Base-by-base conservation (phyloP, 2,113 vertebrate species). In the Lota lota region DNA sequence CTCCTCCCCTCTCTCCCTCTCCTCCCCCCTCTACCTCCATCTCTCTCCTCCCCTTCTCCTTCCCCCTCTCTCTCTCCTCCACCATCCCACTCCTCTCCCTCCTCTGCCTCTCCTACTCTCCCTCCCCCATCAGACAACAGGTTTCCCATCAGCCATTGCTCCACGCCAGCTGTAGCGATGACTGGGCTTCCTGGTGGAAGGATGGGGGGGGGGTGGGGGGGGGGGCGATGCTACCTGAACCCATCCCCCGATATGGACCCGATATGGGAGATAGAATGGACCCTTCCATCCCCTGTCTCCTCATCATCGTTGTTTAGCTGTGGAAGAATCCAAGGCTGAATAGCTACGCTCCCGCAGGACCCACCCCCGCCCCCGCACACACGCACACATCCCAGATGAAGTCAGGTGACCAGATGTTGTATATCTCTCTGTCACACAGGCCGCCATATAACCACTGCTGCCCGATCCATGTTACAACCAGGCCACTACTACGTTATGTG, bases 371-470 rank as follows among this genome's bases (percentile, higher is more conserved):
- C 64, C 22, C n/a, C 22, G 20, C 19, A 7, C 22, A 47, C 40
- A 47, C 40, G 10, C 10, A 2, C 40, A 47, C 56, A 84, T 81
- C 86, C 81, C 86, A 79, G 81, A 69, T 77, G 79, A 85, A 87
- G 87, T 89, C 88, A 89, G 89, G 88, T 89, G 89, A 90, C 87
- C 84, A 89, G 87, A 88, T 87, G 87, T 89, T 88, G 84, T 88
- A 90, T 82, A 84, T 88, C 88, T 89, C 83, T 68, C 79, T 83
- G 86, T 86, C 83, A 87, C 80, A 79, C 80, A 75, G 67, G 80
- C 82, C 78, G 80, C 87, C 88, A 86, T 87, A 81, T 88, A 88
- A 74, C 28, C 58, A 12, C 81, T 53, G 75, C 80, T 75, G 28
- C 80, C 83, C 85, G 80, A 75, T 74, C 76, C 83, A 79, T 83